Evolutionary conservation across 2,888 invertebrate species (phyloP).

Genomic region (Microdon myrmicae): DNA sequence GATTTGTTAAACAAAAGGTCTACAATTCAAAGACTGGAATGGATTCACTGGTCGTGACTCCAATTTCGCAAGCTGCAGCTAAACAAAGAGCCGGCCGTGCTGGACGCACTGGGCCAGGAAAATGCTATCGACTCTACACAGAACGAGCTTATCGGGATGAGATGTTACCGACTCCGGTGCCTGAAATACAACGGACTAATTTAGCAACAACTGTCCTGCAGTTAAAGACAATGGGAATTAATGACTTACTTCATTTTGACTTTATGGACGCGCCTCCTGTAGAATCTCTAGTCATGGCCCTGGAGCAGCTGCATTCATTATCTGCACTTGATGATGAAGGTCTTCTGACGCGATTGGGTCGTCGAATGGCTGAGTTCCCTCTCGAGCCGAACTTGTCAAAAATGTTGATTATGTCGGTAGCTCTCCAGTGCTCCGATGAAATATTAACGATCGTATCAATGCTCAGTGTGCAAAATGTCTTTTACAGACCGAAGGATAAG

Average conservation of each 20-base stretch:
- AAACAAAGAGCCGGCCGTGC: conserved; percentile 97
- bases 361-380: conserved; percentile 99
- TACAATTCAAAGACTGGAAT: conserved; percentile 98
- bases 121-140: conserved; percentile 95
- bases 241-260: conserved; percentile 97
- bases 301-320: conserved; percentile 95
- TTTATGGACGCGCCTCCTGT: conserved; percentile 99
- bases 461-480: conserved; percentile 99
- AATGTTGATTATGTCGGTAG: conserved; percentile 99
- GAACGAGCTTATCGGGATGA: conserved; percentile 98
- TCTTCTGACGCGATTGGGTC: conserved; percentile 80
- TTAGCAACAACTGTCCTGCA: conserved; percentile 93
- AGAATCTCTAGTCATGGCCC: conserved; percentile 95
- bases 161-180: conserved; percentile 97
- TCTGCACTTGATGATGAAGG: conserved; percentile 97
- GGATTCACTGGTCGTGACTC: conserved; percentile 98
- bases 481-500: conserved; percentile 94
- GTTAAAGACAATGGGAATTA: conserved; percentile 99
- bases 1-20: conserved; percentile 99
- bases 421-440: conserved; percentile 97
- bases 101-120: conserved; percentile 97
- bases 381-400: conserved; percentile 97
- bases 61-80: conserved; percentile 97
- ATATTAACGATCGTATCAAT: conserved; percentile 98
- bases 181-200: conserved; percentile 98